Evolutionary conservation across 2,888 invertebrate species (phyloP).

Genomic region (Thera britannica): DNA sequence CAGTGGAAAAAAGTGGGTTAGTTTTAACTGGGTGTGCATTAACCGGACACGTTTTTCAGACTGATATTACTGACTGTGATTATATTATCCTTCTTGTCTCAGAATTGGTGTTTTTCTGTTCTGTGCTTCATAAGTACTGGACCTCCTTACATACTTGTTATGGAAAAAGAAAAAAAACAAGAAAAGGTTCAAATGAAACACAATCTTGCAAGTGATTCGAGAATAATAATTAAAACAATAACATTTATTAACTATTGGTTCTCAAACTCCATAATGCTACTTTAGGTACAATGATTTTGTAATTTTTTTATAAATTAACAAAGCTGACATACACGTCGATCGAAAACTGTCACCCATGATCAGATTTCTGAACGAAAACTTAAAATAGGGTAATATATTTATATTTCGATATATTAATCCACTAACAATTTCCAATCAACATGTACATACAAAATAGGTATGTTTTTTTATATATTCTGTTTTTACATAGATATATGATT

Average conservation of each 20-base stretch:
- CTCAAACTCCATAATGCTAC: slow-evolving; percentile 75
- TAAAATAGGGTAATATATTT: slow-evolving; percentile 31
- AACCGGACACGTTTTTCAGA: too few relatives aligned
- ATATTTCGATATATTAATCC: slow-evolving; percentile 8
- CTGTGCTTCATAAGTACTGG: too few relatives aligned
- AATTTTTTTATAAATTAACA: slow-evolving; percentile 77
- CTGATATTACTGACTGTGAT: too few relatives aligned
- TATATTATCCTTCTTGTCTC: too few relatives aligned
- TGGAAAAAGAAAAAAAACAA: slow-evolving; percentile 6
- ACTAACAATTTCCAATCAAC: slow-evolving; percentile 54
- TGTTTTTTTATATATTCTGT: slow-evolving; percentile 77
- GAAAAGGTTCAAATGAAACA: slow-evolving; percentile 67
- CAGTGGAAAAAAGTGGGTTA: too few relatives aligned
- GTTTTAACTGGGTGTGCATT: too few relatives aligned
- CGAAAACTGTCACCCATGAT: slow-evolving; percentile 45
- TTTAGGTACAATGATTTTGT: slow-evolving; percentile 81
- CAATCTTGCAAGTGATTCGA: slow-evolving; percentile 81
- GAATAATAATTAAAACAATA: slow-evolving; percentile 83
- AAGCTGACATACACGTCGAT: slow-evolving; percentile 66
- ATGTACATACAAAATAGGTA: slow-evolving; percentile 64
- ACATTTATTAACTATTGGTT: slow-evolving; percentile 83
- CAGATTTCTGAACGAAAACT: slow-evolving; percentile 35
- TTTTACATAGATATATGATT: slow-evolving; percentile 71
- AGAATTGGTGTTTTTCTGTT: too few relatives aligned
- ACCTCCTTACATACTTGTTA: too few relatives aligned